Evolutionary conservation across 2,888 invertebrate species (phyloP).

Genomic region (Galeruca laticollis): DNA sequence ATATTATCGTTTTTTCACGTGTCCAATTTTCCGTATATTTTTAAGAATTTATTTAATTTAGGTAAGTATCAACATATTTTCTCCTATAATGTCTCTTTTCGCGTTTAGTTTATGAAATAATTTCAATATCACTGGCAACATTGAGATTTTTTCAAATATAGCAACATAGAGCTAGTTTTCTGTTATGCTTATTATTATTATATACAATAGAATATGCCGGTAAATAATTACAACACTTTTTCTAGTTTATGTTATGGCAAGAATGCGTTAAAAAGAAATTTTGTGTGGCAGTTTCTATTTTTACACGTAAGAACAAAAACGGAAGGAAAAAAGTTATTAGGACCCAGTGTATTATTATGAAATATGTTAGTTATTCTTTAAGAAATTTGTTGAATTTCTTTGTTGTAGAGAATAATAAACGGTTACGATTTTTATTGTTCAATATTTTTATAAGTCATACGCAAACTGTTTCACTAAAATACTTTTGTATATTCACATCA

Average conservation of each 20-base stretch:
- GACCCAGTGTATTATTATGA: conserved; percentile 6
- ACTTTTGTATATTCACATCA: neutral
- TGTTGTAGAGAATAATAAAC: conserved; percentile 18
- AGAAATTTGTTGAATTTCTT: conserved; percentile 29
- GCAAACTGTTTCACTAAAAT: conserved; percentile 15
- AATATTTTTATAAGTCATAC: conserved; percentile 9
- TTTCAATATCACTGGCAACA: too few species aligned
- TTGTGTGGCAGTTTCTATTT: neutral
- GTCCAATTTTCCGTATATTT: too few species aligned
- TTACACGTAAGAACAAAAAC: neutral
- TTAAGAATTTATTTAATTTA: too few species aligned
- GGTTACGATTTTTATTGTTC: conserved; percentile 9
- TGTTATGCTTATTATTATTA: too few species aligned
- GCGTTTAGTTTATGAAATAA: too few species aligned
- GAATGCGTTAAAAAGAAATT: neutral
- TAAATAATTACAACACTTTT: neutral
- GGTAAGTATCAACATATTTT: too few species aligned
- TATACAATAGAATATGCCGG: too few species aligned
- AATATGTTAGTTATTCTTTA: conserved; percentile 22
- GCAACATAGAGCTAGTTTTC: too few species aligned
- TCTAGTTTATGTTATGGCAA: neutral
- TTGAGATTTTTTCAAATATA: too few species aligned
- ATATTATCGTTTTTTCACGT: too few species aligned
- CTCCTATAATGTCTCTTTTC: too few species aligned
- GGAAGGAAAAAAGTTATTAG: neutral